These are phyloP conservation scores for Microtus ochrogaster DNA, from an alignment of 2,113 vertebrate species.

Conservation along the genomic window DNA sequence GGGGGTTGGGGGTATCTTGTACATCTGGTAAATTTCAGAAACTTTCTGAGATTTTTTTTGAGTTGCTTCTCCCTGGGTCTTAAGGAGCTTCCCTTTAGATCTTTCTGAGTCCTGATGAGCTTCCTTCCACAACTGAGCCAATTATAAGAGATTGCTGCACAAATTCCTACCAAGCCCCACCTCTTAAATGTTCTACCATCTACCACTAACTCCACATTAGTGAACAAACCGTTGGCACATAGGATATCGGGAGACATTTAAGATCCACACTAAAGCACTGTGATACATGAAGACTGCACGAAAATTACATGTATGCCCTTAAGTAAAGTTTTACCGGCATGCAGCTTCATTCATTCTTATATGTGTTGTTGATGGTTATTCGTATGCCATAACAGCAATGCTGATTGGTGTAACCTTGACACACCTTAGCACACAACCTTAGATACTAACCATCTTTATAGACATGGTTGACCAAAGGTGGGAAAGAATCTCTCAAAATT, in stretches of 20 bases:
- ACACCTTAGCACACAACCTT: too few species aligned
- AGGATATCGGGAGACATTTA: neutral
- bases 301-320: neutral
- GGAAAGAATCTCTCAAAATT: neutral
- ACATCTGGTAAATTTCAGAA: neutral
- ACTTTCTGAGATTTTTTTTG: neutral
- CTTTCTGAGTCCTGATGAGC: neutral
- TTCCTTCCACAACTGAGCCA: neutral
- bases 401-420: too few species aligned
- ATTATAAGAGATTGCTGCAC: neutral
- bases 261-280: neutral
- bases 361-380: neutral
- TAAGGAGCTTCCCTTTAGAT: too few species aligned
- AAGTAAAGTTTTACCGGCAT: neutral
- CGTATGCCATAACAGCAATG: neutral
- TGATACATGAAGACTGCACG: neutral
- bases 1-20: neutral
- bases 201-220: neutral
- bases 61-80: neutral
- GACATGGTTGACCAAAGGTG: neutral
- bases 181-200: neutral
- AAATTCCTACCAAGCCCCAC: neutral
- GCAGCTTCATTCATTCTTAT: neutral
- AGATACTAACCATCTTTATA: neutral
- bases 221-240: neutral